A percentile compares a stretch with the other conserved stretches of the same genome.
phyloP scores from a whole-genome alignment of 2,797 vertebrate species.

The Tapirus indicus region DNA sequence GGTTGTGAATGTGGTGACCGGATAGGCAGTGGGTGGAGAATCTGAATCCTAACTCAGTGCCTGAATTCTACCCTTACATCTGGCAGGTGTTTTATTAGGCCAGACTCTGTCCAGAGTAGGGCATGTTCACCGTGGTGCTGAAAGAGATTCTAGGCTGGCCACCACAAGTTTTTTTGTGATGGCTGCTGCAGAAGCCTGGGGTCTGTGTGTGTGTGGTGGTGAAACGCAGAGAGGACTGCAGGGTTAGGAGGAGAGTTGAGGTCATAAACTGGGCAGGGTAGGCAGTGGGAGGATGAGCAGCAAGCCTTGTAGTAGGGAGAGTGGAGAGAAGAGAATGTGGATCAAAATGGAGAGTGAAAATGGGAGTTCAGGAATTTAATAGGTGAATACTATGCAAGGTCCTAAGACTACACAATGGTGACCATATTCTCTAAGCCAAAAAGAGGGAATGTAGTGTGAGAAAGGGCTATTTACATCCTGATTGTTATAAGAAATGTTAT shows the following conservation, averaged over 20 bases:
- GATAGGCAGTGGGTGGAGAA: background rate
- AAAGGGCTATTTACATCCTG: background rate
- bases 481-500: too few species aligned
- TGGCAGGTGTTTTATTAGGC: constrained; percentile 46
- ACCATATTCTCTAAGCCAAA: background rate
- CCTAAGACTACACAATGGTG: background rate
- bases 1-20: background rate
- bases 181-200: background rate
- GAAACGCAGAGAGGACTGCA: background rate
- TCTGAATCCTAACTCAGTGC: background rate
- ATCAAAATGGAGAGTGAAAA: background rate
- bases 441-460: background rate
- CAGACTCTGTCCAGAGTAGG: constrained; percentile 10
- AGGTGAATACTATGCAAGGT: background rate
- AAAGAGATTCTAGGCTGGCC: constrained; percentile 24
- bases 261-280: background rate
- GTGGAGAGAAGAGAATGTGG: background rate
- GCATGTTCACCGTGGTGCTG: background rate
- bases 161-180: background rate
- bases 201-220: background rate
- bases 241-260: background rate
- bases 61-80: background rate
- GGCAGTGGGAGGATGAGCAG: background rate
- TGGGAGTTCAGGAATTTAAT: background rate
- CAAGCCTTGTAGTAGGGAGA: background rate